Evolutionary conservation across 2,888 invertebrate genomes (phyloP).

Genomic region (Acrocyrtus sp.): DNA sequence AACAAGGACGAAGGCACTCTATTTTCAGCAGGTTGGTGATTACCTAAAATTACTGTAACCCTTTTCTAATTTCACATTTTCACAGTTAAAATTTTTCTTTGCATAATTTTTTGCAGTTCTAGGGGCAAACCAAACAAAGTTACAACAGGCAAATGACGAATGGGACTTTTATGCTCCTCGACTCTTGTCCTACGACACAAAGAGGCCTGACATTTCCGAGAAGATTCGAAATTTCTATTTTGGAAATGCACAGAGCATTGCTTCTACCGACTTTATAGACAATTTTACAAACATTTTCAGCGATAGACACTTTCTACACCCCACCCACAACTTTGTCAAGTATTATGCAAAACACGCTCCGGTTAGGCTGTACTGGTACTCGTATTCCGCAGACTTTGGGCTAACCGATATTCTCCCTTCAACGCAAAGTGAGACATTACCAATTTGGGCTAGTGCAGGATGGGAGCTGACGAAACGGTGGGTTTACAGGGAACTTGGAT

Average conservation of each 20-base stretch:
- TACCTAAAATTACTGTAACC: not conserved
- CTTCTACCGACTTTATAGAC: slow-evolving; percentile 24
- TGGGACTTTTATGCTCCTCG: slow-evolving; percentile 42
- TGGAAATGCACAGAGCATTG: slow-evolving; percentile 41
- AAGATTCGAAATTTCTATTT: slow-evolving; percentile 54
- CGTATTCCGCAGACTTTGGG: slow-evolving; percentile 36
- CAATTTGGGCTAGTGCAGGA: slow-evolving; percentile 31
- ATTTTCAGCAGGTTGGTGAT: slow-evolving; percentile 40
- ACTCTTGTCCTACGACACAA: slow-evolving; percentile 41
- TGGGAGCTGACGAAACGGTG: slow-evolving; percentile 34
- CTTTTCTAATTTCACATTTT: not conserved
- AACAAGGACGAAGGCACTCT: slow-evolving; percentile 58
- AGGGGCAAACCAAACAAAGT: slow-evolving; percentile 45
- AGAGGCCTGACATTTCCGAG: slow-evolving; percentile 20
- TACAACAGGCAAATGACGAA: slow-evolving; percentile 46
- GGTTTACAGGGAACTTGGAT: slow-evolving; percentile 19
- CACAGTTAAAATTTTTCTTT: not conserved
- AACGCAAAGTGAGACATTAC: slow-evolving; percentile 40
- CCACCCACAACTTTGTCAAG: slow-evolving; percentile 32
- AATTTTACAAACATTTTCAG: slow-evolving; percentile 52
- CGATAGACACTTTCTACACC: slow-evolving; percentile 52
- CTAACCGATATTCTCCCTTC: slow-evolving; percentile 27
- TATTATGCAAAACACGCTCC: slow-evolving; percentile 39
- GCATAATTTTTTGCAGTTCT: slow-evolving; percentile 37
- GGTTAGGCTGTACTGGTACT: slow-evolving; percentile 40